Evolutionary conservation across 2,113 vertebrate species (phyloP), one percentile per base, ranked within the genome.

Genomic region (Myocastor coypus): DNA sequence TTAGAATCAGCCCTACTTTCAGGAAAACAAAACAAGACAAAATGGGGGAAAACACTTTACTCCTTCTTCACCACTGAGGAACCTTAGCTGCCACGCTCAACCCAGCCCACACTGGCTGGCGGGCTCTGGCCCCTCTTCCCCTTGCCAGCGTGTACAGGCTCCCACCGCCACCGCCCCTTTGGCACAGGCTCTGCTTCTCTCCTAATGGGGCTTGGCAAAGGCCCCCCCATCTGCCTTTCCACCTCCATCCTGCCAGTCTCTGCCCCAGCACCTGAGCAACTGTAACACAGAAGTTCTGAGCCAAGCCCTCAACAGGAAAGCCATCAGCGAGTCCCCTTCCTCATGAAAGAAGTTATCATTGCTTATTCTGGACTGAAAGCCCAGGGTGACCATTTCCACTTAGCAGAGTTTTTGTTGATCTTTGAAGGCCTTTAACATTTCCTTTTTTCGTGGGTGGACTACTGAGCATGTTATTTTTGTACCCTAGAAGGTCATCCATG

Each of bases 91-190:
- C 4, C 20, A 73, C 90, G n/a, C n/a, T n/a, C n/a, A 57, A 66
- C 14, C 30, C 46, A 28, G 46, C 61, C 24, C 1, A 5, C 0
- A 12, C 2, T 17, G 34, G 26, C 63, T 11, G 64, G 61, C 16
- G 24, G n/a, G n/a, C 26, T 63, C n/a, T 1, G 32, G 24, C 19
- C 17, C 81, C 42, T 59, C 26, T n/a, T 52, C 30, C 30, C n/a
- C 7, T 2, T 0, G 75, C 52, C 52, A 61, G 7, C 50, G 28
- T 20, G 5, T 32, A 7, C 10, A 4, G 2, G 0, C 46, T 24
- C n/a, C 85, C 4, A 13, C 28, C 57, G 55, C n/a, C 24, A 68
- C 3, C 7, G 3, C 4, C 32, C 8, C 46, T 12, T 57, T 24
- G 14, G 16, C 34, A 50, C 50, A 6, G 50, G 63, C 37, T 77